Evolutionary conservation across 1,140 invertebrate species (phyloP).

Genomic region (Listronotus bonariensis): DNA sequence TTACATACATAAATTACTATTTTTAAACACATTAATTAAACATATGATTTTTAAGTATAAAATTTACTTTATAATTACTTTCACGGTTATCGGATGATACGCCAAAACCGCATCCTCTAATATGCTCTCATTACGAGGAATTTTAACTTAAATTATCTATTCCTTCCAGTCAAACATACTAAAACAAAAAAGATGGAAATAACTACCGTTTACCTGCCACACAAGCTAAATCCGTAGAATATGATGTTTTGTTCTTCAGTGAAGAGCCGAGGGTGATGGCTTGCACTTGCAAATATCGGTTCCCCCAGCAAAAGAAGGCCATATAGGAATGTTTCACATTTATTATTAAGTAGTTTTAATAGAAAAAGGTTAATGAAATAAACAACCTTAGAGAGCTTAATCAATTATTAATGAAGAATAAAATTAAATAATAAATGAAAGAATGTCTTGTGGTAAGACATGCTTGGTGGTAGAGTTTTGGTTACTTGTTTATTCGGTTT

Average conservation of each 20-base stretch:
- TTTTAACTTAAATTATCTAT: neutral
- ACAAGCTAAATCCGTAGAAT: constrained; percentile 4
- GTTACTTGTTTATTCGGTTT: neutral
- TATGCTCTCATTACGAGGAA: too few relatives aligned
- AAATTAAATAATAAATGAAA: neutral
- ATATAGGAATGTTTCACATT: too few relatives aligned
- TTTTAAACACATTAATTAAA: too few relatives aligned
- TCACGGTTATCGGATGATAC: too few relatives aligned
- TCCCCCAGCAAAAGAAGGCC: neutral
- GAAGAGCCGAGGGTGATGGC: constrained; percentile 1
- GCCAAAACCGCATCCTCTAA: too few relatives aligned
- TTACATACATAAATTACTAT: too few relatives aligned
- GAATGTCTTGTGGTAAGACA: constrained; percentile 11
- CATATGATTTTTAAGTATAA: too few relatives aligned
- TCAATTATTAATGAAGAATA: too few relatives aligned
- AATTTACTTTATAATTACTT: too few relatives aligned
- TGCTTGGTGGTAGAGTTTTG: constrained; percentile 11
- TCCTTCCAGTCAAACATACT: neutral
- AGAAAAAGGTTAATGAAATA: too few relatives aligned
- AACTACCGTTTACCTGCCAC: neutral
- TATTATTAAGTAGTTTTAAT: too few relatives aligned
- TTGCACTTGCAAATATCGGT: constrained; percentile 16
- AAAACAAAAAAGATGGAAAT: neutral
- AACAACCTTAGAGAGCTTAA: too few relatives aligned
- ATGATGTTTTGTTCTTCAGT: neutral